Evolutionary conservation across 2,888 invertebrate species (phyloP), one percentile per base, ranked within the genome.

Genomic region (Chrysomela aeneicollis): DNA sequence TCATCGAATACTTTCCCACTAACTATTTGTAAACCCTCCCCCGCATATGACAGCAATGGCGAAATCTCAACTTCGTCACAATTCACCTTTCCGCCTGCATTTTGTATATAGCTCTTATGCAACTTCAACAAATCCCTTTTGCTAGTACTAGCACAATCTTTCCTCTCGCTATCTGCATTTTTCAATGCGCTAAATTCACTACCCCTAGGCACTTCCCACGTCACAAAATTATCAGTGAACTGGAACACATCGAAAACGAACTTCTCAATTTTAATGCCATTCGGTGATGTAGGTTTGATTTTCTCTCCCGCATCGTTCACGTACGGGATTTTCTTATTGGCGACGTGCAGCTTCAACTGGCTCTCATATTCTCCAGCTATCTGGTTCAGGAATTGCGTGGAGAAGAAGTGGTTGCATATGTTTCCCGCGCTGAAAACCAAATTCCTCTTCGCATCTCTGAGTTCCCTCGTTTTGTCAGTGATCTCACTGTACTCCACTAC

Each of bases 241-340:
- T 93, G 93, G 79, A 99, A 99, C 0, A 98, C 97, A 82, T 99
- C 99, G 81, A 99, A 99, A 9, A 99, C 94, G 81, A 99, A 99
- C 82, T 98, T 99, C 79, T 99, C 99, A 84, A 99, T 92, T 85
- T 99, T 99, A 71, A 99, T 95, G 9, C 98, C 99, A 76, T 99
- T 99, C 0, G 95, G 91, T 67, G 89, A 87, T 0, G 88, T 87
- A 0, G 99, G 98, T 69, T 88, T 90, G 42, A 89, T 85, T 52
- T 88, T 85, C 17, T 88, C 84, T 2, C 95, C 94, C 8, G 87
- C 85, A 1, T 86, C 85, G 78, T 94, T 90, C 0, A 96, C 85
- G 74, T 88, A 92, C 0, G 97, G 92, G 71, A 99, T 98, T 85
- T 99, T 99, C 85, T 99, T 99, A 79, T 95, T 94, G 5, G 99